Conservation (phyloP, 2,888 invertebrate genomes). For the Vanessa cardui region DNA sequence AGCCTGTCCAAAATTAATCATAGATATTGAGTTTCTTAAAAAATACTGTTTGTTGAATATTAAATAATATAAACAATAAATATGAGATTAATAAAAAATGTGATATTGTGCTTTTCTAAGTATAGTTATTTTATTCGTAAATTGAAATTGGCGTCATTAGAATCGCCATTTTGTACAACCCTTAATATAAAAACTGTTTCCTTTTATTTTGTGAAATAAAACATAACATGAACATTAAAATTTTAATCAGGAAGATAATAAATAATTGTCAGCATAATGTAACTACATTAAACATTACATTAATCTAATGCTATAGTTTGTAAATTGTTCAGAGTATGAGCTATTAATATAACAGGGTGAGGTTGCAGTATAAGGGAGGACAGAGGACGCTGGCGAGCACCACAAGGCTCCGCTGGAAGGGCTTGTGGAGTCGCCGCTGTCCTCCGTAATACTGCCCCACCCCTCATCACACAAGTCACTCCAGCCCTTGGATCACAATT, state of each 20-base stretch:
- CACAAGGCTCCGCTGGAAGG: conserved; percentile 70
- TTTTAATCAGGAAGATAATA: conserved; percentile 68
- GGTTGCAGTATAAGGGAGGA: conserved; percentile 68
- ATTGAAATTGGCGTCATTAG: conserved; percentile 31
- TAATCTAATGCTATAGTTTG: conserved; percentile 79
- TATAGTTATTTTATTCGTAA: too few relatives aligned
- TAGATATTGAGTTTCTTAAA: too few relatives aligned
- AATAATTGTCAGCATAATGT: conserved; percentile 63
- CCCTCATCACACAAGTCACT: conserved; percentile 69
- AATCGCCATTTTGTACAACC: conserved; percentile 24
- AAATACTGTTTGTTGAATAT: too few relatives aligned
- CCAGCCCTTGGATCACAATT: conserved; percentile 74
- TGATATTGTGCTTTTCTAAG: too few relatives aligned
- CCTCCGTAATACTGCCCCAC: conserved; percentile 66
- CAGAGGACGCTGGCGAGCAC: conserved; percentile 69
- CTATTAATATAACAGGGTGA: conserved; percentile 72
- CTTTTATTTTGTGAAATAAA: conserved; percentile 38
- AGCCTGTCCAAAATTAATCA: too few relatives aligned
- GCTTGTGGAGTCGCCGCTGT: conserved; percentile 71
- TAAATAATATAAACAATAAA: too few relatives aligned
- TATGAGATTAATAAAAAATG: too few relatives aligned
- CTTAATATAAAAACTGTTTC: background rate
- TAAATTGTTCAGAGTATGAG: conserved; percentile 73
- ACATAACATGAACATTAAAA: conserved; percentile 61
- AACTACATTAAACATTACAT: conserved; percentile 64